Evolutionary conservation across 2,888 invertebrate genomes (phyloP), one percentile per base, ranked within the genome.

Genomic region (Trachelus iudaicus): DNA sequence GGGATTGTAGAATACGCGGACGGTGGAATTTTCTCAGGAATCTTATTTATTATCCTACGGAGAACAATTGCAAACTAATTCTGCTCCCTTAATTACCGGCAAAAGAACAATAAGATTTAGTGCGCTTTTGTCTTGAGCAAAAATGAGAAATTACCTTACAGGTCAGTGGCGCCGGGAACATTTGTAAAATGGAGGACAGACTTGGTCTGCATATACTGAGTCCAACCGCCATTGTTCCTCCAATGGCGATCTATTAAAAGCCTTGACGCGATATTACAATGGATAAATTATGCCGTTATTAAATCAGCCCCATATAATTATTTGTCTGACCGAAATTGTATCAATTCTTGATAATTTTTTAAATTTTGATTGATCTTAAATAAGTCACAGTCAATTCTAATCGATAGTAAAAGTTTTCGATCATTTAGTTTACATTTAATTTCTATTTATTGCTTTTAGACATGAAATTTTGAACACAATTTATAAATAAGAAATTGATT

Each of bases 61-160:
- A 80, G 89, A 91, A 91, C 90, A 91, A 91, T 91, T 87, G 89
- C 85, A 84, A 87, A 88, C 89, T 91, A 91, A 91, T 91, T 91
- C 89, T 87, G 87, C 86, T 86, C 86, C 87, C 87, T 90, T 91
- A 91, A 91, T 91, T 91, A 91, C 90, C 88, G 88, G 84, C 89
- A 85, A 88, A 90, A 89, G 90, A 91, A 91, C 90, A 91, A 91
- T 91, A 90, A 89, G 90, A 91, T 91, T 91, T 89, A 88, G 85
- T 85, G 87, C 83, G 87, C 91, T 90, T 91, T 91, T 91, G 90
- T 91, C 88, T 84, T 81, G 84, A 79, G 87, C 83, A 90, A 91
- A 91, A 91, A 91, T 90, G 90, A 90, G 87, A 89, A 90, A 90
- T 90, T 90, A 89, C 86, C 83, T 85, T 82, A 85, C 88, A 89